These are phyloP conservation scores for Anolis sagrei DNA, from an alignment of 2,113 vertebrate species.

Conservation along the genomic window DNA sequence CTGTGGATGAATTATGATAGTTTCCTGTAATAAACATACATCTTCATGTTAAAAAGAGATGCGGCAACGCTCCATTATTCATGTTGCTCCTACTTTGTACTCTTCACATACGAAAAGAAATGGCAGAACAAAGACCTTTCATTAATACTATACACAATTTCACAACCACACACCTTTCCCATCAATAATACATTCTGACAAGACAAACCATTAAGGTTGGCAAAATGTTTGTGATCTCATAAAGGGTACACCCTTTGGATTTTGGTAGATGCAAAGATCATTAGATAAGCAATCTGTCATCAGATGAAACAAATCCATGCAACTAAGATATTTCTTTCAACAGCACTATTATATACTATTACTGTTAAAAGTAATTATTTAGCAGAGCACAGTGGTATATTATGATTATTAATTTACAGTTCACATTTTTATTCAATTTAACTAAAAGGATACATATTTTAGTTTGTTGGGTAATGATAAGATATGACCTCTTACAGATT, in stretches of 20 bases:
- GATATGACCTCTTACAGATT: not conserved
- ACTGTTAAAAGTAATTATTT: not conserved
- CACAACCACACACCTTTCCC: conserved; percentile 26
- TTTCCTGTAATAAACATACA: conserved; percentile 38
- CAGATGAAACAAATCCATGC: conserved; percentile 38
- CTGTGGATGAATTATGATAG: conserved; percentile 25
- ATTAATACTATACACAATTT: conserved; percentile 33
- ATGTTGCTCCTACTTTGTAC: conserved; percentile 19
- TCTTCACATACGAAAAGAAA: conserved; percentile 50
- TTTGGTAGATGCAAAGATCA: conserved; percentile 26
- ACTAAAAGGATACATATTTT: not conserved
- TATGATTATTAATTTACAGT: not conserved
- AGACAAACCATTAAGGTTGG: not conserved
- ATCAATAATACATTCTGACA: conserved; percentile 41
- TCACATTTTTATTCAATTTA: not conserved
- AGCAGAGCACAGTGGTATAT: not conserved
- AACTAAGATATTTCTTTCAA: conserved; percentile 10
- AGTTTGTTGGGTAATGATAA: not conserved
- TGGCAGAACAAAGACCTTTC: conserved; percentile 40
- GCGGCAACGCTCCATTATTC: conserved; percentile 32
- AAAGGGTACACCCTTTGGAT: not conserved
- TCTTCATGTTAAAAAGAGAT: conserved; percentile 48
- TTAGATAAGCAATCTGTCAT: conserved; percentile 18
- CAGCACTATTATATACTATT: not conserved
- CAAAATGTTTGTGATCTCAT: not conserved